Evolutionary conservation across 2,113 vertebrate species (phyloP).

Genomic region (Ascaphus truei): DNA sequence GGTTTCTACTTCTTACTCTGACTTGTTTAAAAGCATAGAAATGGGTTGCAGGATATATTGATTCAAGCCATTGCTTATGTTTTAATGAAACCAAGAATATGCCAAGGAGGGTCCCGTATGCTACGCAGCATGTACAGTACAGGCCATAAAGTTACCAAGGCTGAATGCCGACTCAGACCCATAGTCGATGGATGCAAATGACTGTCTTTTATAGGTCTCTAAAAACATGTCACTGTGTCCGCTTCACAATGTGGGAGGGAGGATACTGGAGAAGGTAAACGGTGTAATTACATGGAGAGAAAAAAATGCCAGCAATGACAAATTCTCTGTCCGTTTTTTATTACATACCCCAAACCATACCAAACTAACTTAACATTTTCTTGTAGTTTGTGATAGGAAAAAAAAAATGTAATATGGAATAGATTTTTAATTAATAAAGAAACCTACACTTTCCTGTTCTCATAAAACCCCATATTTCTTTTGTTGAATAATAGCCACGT

Average conservation of each 20-base stretch:
- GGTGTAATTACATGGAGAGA: slow-evolving; percentile 31
- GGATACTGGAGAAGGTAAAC: slow-evolving; percentile 13
- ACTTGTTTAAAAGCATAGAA: too few species aligned
- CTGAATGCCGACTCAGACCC: slow-evolving; percentile 31
- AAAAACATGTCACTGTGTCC: slow-evolving; percentile 44
- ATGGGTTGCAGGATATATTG: too few species aligned
- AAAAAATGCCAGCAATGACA: neutral
- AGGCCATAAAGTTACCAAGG: slow-evolving; percentile 35
- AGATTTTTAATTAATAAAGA: too few species aligned
- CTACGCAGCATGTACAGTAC: slow-evolving; percentile 30
- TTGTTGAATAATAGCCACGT: too few species aligned
- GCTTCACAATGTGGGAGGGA: slow-evolving; percentile 43
- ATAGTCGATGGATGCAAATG: slow-evolving; percentile 38
- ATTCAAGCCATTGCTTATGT: too few species aligned
- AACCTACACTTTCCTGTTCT: too few species aligned
- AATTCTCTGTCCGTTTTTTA: neutral
- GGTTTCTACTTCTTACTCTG: too few species aligned
- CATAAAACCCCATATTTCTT: too few species aligned
- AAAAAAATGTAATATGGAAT: too few species aligned
- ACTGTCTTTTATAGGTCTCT: slow-evolving; percentile 42
- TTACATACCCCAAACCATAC: neutral
- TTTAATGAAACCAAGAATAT: too few species aligned
- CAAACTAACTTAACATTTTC: neutral
- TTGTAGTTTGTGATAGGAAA: too few species aligned
- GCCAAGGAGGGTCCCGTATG: too few species aligned